These are phyloP conservation scores for Diloba caeruleocephala DNA, from an alignment of 2,888 invertebrate genomes.

Conservation along the genomic window DNA sequence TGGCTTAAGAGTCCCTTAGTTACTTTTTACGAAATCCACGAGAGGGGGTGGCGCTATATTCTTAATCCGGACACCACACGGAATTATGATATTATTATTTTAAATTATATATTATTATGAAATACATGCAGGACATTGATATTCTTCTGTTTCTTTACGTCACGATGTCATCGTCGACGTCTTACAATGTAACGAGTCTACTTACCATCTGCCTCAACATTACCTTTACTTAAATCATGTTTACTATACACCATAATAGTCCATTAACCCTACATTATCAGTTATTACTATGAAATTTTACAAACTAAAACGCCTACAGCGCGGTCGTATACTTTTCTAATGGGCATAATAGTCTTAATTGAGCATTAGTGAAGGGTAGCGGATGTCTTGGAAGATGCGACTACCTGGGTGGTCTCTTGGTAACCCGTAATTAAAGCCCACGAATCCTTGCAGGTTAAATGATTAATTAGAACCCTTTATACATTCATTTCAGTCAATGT, in stretches of 20 bases:
- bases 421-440: constrained; percentile 56
- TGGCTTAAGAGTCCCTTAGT: no score
- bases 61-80: no score
- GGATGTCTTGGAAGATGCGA: constrained; percentile 27
- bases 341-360: constrained; percentile 61
- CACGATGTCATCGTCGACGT: no score
- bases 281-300: constrained; percentile 42
- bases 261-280: constrained; percentile 33
- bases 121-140: no score
- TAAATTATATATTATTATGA: no score
- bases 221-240: constrained; percentile 27
- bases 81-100: no score
- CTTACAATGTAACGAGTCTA: constrained; percentile 8
- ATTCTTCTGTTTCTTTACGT: no score
- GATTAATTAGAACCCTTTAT: constrained; percentile 28
- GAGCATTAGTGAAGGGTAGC: constrained; percentile 50
- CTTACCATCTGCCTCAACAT: constrained; percentile 9
- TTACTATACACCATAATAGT: constrained; percentile 24
- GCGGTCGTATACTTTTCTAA: constrained; percentile 55
- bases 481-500: constrained; percentile 30
- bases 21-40: no score
- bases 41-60: no score
- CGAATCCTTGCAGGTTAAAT: constrained; percentile 52
- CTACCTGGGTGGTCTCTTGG: constrained; percentile 66
- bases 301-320: constrained; percentile 35